Percentiles rank a stretch among this genome's conserved stretches.
Evolutionary conservation across 1,140 invertebrate species (phyloP).

Genomic region (Philotrypesis tridentata): DNA sequence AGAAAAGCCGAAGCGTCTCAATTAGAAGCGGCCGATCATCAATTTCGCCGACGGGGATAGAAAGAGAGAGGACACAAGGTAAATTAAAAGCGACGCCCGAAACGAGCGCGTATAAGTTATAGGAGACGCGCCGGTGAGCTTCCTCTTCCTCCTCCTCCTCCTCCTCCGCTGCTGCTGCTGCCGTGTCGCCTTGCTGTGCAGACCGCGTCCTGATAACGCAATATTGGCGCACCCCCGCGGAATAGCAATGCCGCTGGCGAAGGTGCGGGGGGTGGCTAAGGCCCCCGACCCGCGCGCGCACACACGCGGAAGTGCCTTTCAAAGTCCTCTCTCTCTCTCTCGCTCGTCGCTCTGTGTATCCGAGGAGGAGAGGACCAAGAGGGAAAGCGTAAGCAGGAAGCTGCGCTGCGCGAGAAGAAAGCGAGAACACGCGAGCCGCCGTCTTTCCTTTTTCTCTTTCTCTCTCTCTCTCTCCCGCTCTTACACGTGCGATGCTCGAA

Average conservation of each 20-base stretch:
- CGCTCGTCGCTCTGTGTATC: too few species aligned
- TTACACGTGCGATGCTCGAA: neutral
- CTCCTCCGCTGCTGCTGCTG: too few species aligned
- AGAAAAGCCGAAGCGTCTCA: constrained; percentile 56
- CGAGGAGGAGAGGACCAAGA: neutral
- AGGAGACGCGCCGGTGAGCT: constrained; percentile 54
- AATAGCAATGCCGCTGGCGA: constrained; percentile 67
- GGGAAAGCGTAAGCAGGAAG: constrained; percentile 25
- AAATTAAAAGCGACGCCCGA: constrained; percentile 67
- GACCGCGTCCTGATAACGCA: constrained; percentile 71
- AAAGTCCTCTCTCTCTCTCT: neutral
- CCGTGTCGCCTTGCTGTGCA: constrained; percentile 60
- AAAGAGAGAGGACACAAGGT: too few species aligned
- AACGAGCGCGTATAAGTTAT: constrained; percentile 63
- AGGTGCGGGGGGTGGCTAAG: neutral
- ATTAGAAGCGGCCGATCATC: constrained; percentile 57
- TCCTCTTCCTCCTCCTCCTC: too few species aligned
- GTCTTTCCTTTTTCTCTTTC: too few species aligned
- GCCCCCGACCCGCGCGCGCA: constrained; percentile 40
- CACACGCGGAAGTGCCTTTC: constrained; percentile 1
- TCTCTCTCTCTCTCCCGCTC: too few species aligned
- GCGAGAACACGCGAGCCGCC: too few species aligned
- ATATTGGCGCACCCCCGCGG: constrained; percentile 68
- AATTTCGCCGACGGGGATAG: constrained; percentile 56
- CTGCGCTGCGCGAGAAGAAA: constrained; percentile 12